Evolutionary conservation across 2,113 vertebrate genomes (phyloP).

Genomic region (Scatophagus argus): DNA sequence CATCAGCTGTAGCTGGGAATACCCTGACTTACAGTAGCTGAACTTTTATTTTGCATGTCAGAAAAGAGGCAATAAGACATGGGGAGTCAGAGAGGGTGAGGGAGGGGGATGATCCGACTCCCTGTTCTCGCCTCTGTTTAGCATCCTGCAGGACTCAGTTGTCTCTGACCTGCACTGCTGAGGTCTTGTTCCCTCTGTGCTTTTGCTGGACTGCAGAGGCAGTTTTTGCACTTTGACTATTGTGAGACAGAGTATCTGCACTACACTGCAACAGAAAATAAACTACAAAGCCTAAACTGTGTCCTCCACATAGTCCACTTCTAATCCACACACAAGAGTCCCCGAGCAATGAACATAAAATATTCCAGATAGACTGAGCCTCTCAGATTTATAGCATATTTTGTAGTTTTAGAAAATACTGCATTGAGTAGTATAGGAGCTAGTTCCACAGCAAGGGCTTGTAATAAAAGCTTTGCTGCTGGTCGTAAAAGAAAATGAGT

Average conservation of each 20-base stretch:
- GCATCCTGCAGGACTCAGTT: conserved; percentile 31
- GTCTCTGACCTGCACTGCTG: conserved; percentile 22
- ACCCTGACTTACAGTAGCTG: conserved; percentile 53
- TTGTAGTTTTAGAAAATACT: conserved; percentile 8
- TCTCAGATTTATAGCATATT: neutral
- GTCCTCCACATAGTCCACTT: neutral
- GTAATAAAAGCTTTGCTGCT: conserved; percentile 2
- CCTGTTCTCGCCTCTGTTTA: conserved; percentile 11
- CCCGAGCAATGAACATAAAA: neutral
- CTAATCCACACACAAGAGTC: neutral
- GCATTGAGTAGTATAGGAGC: neutral
- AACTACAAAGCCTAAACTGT: neutral
- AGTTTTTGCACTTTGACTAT: conserved; percentile 49
- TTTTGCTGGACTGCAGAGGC: conserved; percentile 54
- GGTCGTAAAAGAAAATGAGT: conserved; percentile 25
- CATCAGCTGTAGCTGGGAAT: conserved; percentile 32
- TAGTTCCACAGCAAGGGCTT: conserved; percentile 4
- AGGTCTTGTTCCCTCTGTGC: conserved; percentile 18
- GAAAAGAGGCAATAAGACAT: conserved; percentile 22
- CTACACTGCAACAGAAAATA: neutral
- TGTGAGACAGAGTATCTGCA: neutral
- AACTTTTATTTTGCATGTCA: conserved; percentile 56
- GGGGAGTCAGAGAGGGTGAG: neutral
- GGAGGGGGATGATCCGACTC: neutral
- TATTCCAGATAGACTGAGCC: neutral